These are phyloP conservation scores for Brotula barbata DNA, from an alignment of 2,797 vertebrate species.

Conservation along the genomic window DNA sequence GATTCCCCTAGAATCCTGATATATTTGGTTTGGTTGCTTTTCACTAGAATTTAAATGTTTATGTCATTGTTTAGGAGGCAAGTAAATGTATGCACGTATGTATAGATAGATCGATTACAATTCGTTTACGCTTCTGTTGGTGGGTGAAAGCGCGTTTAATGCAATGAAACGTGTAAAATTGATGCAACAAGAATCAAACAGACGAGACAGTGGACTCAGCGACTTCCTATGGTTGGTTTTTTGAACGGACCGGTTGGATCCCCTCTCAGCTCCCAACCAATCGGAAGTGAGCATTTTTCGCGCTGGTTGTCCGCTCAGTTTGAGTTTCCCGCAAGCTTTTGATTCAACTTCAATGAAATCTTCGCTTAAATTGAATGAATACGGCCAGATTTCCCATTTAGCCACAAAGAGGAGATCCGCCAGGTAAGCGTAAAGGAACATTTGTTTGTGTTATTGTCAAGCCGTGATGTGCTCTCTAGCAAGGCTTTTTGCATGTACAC, in stretches of 20 bases:
- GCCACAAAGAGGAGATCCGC: slow-evolving; percentile 42
- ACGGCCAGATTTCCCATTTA: slow-evolving; percentile 67
- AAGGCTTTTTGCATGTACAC: slow-evolving; percentile 21
- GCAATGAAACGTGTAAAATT: background rate
- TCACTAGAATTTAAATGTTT: too few species aligned
- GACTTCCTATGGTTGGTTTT: slow-evolving; percentile 69
- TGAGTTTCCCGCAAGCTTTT: slow-evolving; percentile 81
- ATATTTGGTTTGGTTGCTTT: too few species aligned
- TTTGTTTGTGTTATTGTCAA: slow-evolving; percentile 28
- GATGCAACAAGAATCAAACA: background rate
- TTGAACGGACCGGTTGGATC: slow-evolving; percentile 89
- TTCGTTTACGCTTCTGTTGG: background rate
- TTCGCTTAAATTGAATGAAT: slow-evolving; percentile 59
- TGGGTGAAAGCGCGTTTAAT: background rate
- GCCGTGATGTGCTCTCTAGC: background rate
- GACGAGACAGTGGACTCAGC: slow-evolving; percentile 35
- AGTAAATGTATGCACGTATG: background rate
- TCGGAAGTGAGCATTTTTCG: slow-evolving; percentile 93
- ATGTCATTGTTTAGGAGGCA: too few species aligned
- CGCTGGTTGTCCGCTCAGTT: slow-evolving; percentile 88
- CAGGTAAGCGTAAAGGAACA: slow-evolving; percentile 55
- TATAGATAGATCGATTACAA: background rate
- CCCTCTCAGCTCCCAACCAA: slow-evolving; percentile 83
- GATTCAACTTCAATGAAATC: slow-evolving; percentile 74
- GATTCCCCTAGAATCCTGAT: too few species aligned